These are phyloP conservation scores for Metallyticus violacea DNA, from an alignment of 2,888 invertebrate genomes.

Conservation along the genomic window DNA sequence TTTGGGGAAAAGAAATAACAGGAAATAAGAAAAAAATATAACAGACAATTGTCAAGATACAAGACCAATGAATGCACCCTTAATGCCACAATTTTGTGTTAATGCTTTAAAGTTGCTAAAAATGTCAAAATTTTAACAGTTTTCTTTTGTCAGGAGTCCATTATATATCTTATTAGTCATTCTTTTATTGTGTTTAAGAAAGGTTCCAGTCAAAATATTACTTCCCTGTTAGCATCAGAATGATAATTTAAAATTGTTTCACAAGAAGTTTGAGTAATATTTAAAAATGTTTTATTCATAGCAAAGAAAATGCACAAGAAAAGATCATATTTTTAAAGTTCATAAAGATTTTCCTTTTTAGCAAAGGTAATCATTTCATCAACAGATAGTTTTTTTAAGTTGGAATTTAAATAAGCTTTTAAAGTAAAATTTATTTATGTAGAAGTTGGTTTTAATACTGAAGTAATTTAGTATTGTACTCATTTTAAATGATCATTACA, in stretches of 20 bases:
- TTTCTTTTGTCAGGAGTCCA: not conserved
- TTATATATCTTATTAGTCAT: not conserved
- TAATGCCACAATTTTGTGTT: not conserved
- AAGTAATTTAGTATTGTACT: not conserved
- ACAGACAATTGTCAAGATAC: not conserved
- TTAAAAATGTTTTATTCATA: not conserved
- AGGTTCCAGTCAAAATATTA: no score
- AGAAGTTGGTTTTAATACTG: not conserved
- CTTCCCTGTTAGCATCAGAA: not conserved
- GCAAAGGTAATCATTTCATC: not conserved
- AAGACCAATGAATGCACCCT: not conserved
- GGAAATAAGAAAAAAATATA: not conserved
- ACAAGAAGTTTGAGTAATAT: not conserved
- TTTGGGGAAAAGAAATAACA: conserved; percentile 3
- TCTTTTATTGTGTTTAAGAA: not conserved
- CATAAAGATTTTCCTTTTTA: not conserved
- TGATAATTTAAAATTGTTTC: not conserved
- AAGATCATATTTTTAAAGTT: not conserved
- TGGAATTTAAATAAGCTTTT: not conserved
- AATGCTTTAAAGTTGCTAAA: not conserved
- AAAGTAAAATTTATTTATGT: not conserved
- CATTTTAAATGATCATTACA: not conserved
- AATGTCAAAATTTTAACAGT: not conserved
- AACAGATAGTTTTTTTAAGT: not conserved
- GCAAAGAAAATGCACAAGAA: not conserved